Evolutionary conservation across 2,113 vertebrate species (phyloP), one percentile per base, ranked within the genome.

Genomic region (Cnemophilus loriae): DNA sequence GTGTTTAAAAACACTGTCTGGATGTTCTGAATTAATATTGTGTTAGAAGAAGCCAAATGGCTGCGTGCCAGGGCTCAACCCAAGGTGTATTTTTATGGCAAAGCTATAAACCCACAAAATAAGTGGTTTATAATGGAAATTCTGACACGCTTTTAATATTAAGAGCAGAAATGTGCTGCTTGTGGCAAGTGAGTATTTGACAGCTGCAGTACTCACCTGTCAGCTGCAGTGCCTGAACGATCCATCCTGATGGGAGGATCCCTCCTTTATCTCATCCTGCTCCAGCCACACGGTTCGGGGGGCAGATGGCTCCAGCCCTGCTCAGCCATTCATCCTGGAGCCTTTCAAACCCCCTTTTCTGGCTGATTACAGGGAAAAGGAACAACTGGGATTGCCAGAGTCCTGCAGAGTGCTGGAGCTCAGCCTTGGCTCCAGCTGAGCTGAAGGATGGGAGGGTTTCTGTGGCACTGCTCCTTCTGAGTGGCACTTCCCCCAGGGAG

Each of bases 41-140:
- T 90, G 95, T 57, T 80, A 94, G 92, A 95, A 97, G 93, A 20
- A 84, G 79, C 90, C 95, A 96, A 92, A 79, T 95, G 95, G 96
- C 75, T 80, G 70, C 18, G 33, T 87, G 97, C 97, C 97, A 98
- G 95, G 60, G 87, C 96, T 97, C 95, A 97, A 33, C 74, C 63
- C 73, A 90, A 97, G 97, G 97, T 97, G 96, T 94, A 90, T 96
- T 98, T 98, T 98, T 98, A 98, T 89, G 94, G 96, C 97, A 90
- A 57, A 96, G 94, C 96, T 85, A 87, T 98, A 98, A 98, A 97
- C 92, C 95, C 96, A 96, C 95, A 95, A 97, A 98, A 97, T 97
- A 95, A 98, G 93, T 96, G 97, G 85, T 95, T 97, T 97, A 96
- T 96, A 98, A 98, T 98, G 98, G 98, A 98, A 98, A 98, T 91